These are phyloP conservation scores for Chelidonichthys spinosus DNA, from an alignment of 2,797 vertebrate species.

Conservation along the genomic window DNA sequence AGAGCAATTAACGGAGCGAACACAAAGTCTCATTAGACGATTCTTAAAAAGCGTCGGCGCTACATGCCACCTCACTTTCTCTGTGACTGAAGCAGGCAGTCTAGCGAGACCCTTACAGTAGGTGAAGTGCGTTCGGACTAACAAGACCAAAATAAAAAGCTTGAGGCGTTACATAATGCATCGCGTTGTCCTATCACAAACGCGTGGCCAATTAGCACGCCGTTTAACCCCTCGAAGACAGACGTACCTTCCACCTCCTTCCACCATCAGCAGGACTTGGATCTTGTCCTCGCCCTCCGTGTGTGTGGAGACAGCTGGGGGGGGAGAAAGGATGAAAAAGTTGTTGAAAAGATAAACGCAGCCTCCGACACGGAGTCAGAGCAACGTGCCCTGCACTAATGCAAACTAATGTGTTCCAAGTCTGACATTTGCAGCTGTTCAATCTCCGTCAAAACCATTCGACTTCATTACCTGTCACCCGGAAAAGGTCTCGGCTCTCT, in stretches of 20 bases:
- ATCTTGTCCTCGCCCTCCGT: conserved; percentile 91
- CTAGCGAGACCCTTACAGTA: conserved; percentile 55
- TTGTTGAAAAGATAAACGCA: conserved; percentile 9
- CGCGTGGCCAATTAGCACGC: conserved; percentile 50
- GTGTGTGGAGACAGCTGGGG: conserved; percentile 88
- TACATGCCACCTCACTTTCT: conserved; percentile 24
- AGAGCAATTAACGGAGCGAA: conserved; percentile 65
- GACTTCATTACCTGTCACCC: conserved; percentile 25
- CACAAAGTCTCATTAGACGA: conserved; percentile 48
- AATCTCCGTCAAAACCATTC: conserved; percentile 1
- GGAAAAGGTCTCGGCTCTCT: conserved; percentile 9
- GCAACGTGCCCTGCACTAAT: not conserved
- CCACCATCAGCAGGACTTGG: conserved; percentile 93
- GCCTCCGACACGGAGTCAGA: not conserved
- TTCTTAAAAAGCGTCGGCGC: conserved; percentile 34
- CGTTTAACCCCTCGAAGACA: conserved; percentile 2
- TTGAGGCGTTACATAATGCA: conserved; percentile 52
- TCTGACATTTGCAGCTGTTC: conserved; percentile 43
- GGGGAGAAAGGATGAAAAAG: not conserved
- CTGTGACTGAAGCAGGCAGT: conserved; percentile 30
- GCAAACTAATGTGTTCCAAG: conserved; percentile 7
- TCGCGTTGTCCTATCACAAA: conserved; percentile 33
- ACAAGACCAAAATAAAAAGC: conserved; percentile 62
- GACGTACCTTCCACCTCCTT: conserved; percentile 90
- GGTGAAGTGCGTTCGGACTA: conserved; percentile 58